Percentiles rank a stretch among this genome's conserved stretches.
These are phyloP conservation scores for Plecturocebus donacophilus DNA, from an alignment of 2,113 vertebrate species.

Conservation along the genomic window DNA sequence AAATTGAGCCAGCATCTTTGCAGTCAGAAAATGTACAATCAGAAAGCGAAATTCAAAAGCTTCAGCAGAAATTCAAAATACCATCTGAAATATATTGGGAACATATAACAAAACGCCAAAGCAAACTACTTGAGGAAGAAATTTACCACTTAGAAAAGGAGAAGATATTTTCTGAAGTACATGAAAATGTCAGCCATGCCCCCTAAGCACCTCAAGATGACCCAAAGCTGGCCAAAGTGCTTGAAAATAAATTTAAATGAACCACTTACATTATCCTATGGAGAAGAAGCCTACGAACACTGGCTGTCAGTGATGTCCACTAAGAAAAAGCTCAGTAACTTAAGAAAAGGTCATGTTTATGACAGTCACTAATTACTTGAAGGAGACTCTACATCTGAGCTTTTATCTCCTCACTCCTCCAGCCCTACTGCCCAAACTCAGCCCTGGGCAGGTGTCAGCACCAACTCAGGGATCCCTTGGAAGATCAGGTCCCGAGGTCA, in stretches of 20 bases:
- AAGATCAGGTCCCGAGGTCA: too few species aligned
- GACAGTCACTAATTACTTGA: too few species aligned
- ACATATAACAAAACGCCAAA: not conserved
- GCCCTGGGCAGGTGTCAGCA: not conserved
- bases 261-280: not conserved
- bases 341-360: fast-evolving
- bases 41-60: not conserved
- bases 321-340: not conserved
- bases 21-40: constrained; percentile 1
- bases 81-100: not conserved
- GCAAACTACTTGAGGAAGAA: not conserved
- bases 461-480: not conserved
- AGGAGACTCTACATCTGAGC: not conserved
- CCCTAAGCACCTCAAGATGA: not conserved
- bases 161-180: not conserved
- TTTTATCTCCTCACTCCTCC: fast-evolving
- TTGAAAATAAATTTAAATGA: not conserved
- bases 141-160: not conserved
- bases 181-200: not conserved
- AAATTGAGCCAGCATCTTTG: not conserved
- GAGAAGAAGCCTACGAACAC: not conserved
- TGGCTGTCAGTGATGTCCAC: not conserved
- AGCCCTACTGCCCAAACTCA: not conserved
- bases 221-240: not conserved
- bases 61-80: not conserved